Conservation (phyloP, 2,113 vertebrate genomes). For the Antigone vipio region DNA sequence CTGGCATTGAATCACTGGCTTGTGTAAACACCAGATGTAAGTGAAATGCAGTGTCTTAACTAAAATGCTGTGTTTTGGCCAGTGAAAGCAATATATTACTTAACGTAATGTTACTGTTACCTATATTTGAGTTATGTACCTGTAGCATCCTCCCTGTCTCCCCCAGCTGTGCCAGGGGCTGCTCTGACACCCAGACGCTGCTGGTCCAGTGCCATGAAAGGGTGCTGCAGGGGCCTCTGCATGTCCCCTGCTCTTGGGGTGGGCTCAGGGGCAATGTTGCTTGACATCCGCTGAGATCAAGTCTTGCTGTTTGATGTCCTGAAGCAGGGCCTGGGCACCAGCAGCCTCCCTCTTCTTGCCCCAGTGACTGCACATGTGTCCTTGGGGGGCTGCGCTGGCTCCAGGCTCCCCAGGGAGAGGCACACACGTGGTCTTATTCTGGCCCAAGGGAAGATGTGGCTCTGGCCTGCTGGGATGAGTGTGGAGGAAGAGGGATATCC, state of each 20-base stretch:
- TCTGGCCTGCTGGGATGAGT: not conserved
- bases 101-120: not conserved
- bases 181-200: not conserved
- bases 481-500: not conserved
- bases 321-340: not conserved
- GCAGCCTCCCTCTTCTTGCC: not conserved
- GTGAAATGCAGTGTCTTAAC: not conserved
- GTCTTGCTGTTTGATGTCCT: not conserved
- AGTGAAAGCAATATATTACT: not conserved
- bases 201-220: not conserved
- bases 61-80: not conserved
- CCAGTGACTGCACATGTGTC: not conserved
- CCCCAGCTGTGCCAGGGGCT: not conserved
- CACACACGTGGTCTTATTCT: fast-evolving
- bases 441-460: not conserved
- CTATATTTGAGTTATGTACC: not conserved
- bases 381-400: not conserved
- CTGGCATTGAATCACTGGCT: constrained; percentile 22
- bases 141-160: not conserved
- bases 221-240: not conserved
- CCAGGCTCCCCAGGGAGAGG: not conserved
- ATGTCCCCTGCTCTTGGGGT: fast-evolving
- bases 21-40: constrained; percentile 51
- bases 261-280: not conserved
- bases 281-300: not conserved